Conservation (phyloP, 1,140 invertebrate species). For the Prorops nasuta region DNA sequence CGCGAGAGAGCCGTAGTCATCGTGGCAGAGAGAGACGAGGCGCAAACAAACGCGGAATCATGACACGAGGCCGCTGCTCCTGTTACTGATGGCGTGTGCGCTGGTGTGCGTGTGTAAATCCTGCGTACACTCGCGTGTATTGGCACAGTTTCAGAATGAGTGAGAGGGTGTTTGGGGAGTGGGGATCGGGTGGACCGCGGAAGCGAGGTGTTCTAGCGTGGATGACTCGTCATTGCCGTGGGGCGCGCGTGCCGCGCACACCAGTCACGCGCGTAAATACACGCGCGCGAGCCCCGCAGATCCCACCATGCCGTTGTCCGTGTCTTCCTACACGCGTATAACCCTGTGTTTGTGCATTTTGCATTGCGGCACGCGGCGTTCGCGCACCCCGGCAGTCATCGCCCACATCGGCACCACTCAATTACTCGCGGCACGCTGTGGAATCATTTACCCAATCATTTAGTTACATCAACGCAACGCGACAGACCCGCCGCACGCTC, state of each 20-base stretch:
- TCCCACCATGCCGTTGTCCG: constrained; percentile 11
- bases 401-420: constrained; percentile 51
- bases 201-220: constrained; percentile 53
- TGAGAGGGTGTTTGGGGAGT: constrained; percentile 21
- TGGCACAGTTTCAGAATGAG: constrained; percentile 11
- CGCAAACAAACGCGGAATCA: constrained; percentile 56
- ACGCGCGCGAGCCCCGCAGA: neutral
- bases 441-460: constrained; percentile 61
- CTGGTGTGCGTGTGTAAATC: constrained; percentile 29
- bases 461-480: constrained; percentile 56
- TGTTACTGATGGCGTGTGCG: too few relatives aligned
- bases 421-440: constrained; percentile 57
- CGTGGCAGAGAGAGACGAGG: constrained; percentile 22
- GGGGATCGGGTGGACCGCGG: constrained; percentile 18
- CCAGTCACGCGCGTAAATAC: constrained; percentile 18
- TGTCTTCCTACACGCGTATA: constrained; percentile 15
- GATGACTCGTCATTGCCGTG: constrained; percentile 58
- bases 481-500: constrained; percentile 33
- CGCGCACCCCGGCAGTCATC: constrained; percentile 45
- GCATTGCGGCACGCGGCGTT: constrained; percentile 16
- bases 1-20: constrained; percentile 12
- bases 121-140: constrained; percentile 5
- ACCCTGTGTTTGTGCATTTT: constrained; percentile 11
- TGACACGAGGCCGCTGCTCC: constrained; percentile 46
- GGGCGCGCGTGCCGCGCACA: constrained; percentile 53